Evolutionary conservation across 2,797 vertebrate genomes (phyloP).

Genomic region (Gallinago nigripennis): DNA sequence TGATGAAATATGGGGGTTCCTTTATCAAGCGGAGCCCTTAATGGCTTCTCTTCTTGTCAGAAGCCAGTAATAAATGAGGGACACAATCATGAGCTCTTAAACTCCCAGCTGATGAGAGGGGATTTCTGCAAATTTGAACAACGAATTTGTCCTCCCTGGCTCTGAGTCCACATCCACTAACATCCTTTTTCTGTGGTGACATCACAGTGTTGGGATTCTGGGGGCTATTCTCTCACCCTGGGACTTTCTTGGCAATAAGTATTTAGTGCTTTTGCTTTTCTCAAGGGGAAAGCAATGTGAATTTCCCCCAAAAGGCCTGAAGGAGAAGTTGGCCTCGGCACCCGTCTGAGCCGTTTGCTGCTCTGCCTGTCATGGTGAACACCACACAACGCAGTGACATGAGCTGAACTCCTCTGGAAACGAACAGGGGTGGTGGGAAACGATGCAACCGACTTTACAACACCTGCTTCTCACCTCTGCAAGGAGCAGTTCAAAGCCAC

Average conservation of each 20-base stretch:
- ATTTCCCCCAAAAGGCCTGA: background rate
- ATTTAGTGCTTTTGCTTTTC: background rate
- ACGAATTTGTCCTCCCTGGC: fast-evolving
- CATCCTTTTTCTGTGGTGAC: background rate
- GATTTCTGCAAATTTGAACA: background rate
- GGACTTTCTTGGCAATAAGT: background rate
- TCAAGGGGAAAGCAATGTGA: background rate
- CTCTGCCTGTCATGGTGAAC: background rate
- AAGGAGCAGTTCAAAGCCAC: background rate
- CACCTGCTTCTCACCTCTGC: background rate
- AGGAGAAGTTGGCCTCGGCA: background rate
- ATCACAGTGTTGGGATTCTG: fast-evolving
- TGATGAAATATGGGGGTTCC: background rate
- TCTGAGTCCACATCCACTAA: background rate
- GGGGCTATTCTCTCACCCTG: background rate
- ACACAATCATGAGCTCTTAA: fast-evolving
- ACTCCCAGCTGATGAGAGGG: background rate
- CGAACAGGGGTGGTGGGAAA: background rate
- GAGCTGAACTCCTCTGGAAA: background rate
- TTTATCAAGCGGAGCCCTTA: background rate
- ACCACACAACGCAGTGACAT: fast-evolving
- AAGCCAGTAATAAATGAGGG: background rate
- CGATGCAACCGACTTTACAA: too few relatives aligned
- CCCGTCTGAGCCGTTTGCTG: background rate
- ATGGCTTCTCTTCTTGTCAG: background rate